phyloP scores from a whole-genome alignment of 2,888 invertebrate species.

The Clunio marinus region DNA sequence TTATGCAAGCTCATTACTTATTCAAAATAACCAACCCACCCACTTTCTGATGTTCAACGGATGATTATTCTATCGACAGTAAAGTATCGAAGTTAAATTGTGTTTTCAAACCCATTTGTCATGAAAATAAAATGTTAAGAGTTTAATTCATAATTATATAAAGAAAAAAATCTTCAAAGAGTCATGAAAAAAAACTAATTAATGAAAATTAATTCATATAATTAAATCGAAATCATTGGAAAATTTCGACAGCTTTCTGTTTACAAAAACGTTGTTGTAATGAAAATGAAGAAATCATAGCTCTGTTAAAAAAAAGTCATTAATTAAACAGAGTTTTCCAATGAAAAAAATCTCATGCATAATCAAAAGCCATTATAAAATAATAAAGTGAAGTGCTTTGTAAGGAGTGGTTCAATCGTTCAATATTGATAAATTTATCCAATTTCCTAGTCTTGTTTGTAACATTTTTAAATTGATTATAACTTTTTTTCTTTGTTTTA shows the following conservation, averaged over 20 bases:
- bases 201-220: not conserved
- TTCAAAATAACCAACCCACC: not conserved
- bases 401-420: not conserved
- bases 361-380: slow-evolving; percentile 16
- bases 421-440: slow-evolving; percentile 11
- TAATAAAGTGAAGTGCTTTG: slow-evolving; percentile 12
- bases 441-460: not conserved
- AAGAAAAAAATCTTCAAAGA: no score
- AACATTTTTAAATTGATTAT: slow-evolving; percentile 8
- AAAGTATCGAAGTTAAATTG: no score
- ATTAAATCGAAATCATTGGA: not conserved
- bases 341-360: slow-evolving; percentile 7
- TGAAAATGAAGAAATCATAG: not conserved
- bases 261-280: no score
- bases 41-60: no score
- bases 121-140: no score
- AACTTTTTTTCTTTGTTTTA: slow-evolving; percentile 4
- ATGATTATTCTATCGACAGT: no score
- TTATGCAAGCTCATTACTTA: not conserved
- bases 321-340: slow-evolving; percentile 15
- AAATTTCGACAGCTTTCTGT: no score
- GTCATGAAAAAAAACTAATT: not conserved
- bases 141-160: no score
- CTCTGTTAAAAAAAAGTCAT: slow-evolving; percentile 16
- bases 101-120: no score